Percentiles rank a stretch among this genome's conserved stretches.
These are phyloP conservation scores for Danaus melanippus DNA, from an alignment of 1,140 invertebrate genomes.

Conservation along the genomic window DNA sequence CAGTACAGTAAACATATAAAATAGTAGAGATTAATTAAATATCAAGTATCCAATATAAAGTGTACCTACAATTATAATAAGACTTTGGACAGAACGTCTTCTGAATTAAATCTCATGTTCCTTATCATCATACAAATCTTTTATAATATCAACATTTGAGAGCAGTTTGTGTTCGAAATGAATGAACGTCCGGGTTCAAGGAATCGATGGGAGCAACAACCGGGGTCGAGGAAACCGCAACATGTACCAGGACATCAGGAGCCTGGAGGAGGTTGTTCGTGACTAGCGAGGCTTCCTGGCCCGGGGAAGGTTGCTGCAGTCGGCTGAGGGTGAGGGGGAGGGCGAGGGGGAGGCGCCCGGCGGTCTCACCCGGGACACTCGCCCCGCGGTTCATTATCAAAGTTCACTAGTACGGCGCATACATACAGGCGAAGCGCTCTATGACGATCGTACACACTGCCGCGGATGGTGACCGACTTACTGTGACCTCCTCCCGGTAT, in stretches of 20 bases:
- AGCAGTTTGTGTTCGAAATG: too few species aligned
- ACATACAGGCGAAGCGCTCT: conserved; percentile 23
- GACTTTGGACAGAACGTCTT: too few species aligned
- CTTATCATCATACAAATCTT: too few species aligned
- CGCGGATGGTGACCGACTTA: conserved; percentile 15
- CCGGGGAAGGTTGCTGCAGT: conserved; percentile 37
- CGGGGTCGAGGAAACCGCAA: conserved; percentile 16
- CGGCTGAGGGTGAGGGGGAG: conserved; percentile 32
- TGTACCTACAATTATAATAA: too few species aligned
- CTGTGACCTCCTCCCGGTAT: conserved; percentile 25
- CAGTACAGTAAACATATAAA: too few species aligned
- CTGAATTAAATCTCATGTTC: too few species aligned
- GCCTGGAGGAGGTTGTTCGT: conserved; percentile 20
- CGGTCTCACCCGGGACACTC: conserved; percentile 43
- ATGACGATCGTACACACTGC: conserved; percentile 21
- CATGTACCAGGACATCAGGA: conserved; percentile 31
- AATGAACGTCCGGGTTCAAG: too few species aligned
- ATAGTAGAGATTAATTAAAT: too few species aligned
- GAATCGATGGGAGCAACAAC: conserved; percentile 10
- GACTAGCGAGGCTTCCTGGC: too few species aligned
- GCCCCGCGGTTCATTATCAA: conserved; percentile 66
- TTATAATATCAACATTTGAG: too few species aligned
- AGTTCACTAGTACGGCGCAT: conserved; percentile 62
- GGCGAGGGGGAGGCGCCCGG: conserved; percentile 28
- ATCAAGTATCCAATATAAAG: too few species aligned